Conservation (phyloP, 2,797 vertebrate genomes). For the Steatocranus sp. region DNA sequence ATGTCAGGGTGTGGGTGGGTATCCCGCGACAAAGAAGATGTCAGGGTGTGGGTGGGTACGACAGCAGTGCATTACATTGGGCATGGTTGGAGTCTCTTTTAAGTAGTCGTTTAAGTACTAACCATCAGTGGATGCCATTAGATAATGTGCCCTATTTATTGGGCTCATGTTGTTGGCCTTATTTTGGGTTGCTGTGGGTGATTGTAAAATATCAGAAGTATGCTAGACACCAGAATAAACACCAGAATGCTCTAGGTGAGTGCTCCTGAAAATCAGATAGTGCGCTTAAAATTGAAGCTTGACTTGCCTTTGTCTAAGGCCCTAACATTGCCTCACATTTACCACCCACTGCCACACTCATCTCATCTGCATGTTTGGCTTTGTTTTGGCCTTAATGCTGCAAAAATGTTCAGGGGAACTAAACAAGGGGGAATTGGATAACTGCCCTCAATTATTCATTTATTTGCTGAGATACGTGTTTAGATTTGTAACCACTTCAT, state of each 20-base stretch:
- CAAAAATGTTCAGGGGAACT: slow-evolving; percentile 16
- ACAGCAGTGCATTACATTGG: background rate
- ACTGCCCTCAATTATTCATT: slow-evolving; percentile 52
- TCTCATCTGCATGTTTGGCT: slow-evolving; percentile 41
- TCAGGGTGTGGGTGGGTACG: background rate
- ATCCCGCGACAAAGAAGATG: background rate
- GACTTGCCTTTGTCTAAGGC: background rate
- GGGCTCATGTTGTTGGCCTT: background rate
- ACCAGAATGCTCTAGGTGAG: background rate
- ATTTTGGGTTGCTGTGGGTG: background rate
- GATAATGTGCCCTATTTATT: background rate
- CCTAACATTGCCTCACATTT: background rate
- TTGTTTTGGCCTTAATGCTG: slow-evolving; percentile 16
- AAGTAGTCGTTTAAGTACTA: background rate
- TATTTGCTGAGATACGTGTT: slow-evolving; percentile 46
- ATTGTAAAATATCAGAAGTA: background rate
- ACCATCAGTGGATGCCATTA: background rate
- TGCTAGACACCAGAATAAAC: background rate
- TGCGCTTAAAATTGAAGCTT: background rate
- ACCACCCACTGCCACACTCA: background rate
- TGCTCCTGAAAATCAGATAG: background rate
- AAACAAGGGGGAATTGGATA: slow-evolving; percentile 32
- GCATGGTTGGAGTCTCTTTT: background rate
- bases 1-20: background rate
- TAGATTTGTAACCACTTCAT: slow-evolving; percentile 45